Percentiles rank a stretch among this genome's conserved stretches.
Conservation (phyloP, 1,140 invertebrate genomes). For the Aphis craccivora region DNA sequence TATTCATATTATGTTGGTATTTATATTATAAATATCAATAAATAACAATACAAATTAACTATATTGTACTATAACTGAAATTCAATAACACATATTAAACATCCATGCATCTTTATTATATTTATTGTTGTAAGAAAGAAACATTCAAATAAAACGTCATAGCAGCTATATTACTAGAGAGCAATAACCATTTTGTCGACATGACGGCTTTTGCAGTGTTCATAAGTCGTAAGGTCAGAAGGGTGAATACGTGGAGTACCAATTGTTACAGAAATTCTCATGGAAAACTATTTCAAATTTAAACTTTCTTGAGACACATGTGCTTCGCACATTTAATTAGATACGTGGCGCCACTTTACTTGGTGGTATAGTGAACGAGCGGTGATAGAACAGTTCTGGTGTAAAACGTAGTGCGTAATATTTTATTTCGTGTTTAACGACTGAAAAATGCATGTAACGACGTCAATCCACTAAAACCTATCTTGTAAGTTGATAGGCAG, state of each 20-base stretch:
- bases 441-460: background rate
- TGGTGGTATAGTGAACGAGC: background rate
- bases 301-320: background rate
- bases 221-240: background rate
- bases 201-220: background rate
- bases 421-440: slow-evolving; percentile 1
- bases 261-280: background rate
- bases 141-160: background rate
- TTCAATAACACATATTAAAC: background rate
- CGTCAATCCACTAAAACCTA: background rate
- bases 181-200: background rate
- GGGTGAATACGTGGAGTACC: background rate
- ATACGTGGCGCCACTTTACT: background rate
- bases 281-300: slow-evolving; percentile 22
- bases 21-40: too few species aligned
- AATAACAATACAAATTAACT: background rate
- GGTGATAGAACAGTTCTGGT: background rate
- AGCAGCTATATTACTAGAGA: background rate
- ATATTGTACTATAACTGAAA: background rate
- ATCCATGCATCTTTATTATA: background rate
- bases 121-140: background rate
- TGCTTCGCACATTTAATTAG: background rate
- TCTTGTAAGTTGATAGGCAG: background rate
- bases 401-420: background rate
- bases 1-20: too few species aligned